Evolutionary conservation across 2,888 invertebrate species (phyloP).

Genomic region (Tineola bisselliella): DNA sequence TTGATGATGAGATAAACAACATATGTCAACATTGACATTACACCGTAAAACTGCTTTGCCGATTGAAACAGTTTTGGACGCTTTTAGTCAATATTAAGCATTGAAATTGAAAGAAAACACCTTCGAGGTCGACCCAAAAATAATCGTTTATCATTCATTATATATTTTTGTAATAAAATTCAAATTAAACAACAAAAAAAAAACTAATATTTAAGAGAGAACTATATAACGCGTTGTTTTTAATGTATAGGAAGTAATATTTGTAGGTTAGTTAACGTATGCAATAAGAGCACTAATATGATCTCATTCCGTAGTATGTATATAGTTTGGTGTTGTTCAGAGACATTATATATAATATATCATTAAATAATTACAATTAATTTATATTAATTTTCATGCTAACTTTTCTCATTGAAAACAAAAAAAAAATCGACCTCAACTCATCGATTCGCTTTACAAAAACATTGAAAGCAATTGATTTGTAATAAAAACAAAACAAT

Average conservation of each 20-base stretch:
- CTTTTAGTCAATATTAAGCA: neutral
- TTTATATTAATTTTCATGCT: neutral
- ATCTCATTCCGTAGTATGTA: neutral
- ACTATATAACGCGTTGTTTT: neutral
- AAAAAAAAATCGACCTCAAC: neutral
- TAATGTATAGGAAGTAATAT: neutral
- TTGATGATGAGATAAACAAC: too few relatives aligned
- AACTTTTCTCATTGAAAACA: neutral
- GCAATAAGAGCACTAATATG: neutral
- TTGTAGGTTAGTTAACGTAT: neutral
- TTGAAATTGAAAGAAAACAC: neutral
- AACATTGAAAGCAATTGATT: too few relatives aligned
- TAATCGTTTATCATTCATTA: neutral
- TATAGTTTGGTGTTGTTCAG: neutral
- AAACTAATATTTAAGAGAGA: neutral
- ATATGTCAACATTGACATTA: too few relatives aligned
- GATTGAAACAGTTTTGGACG: neutral
- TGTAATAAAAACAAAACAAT: neutral
- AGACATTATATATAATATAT: too few relatives aligned
- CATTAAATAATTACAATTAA: neutral
- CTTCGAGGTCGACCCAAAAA: neutral
- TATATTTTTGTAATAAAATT: conserved; percentile 2
- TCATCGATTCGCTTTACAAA: neutral
- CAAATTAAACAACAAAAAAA: neutral
- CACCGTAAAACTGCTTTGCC: neutral